Base-by-base conservation (phyloP, 2,113 vertebrate genomes). In the western clawed frog (Xenopus tropicalis) region DNA sequence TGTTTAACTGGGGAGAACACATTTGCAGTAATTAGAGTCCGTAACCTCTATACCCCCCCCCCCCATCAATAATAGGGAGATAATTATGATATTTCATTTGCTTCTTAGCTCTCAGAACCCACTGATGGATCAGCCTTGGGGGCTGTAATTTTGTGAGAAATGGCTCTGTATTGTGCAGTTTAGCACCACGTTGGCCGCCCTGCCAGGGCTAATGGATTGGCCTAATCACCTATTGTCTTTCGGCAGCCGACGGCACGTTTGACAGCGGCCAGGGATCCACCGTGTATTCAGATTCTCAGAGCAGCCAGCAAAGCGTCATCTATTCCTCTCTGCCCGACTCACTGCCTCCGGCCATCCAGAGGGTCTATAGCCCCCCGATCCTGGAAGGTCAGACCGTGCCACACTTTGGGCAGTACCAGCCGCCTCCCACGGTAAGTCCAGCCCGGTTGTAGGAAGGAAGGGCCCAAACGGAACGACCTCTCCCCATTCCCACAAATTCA, bases 281-380 rank as follows among this genome's bases (percentile, higher is more conserved):
- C 0, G 85, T 95, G 57, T 92, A 94, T 68, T 90, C 90, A 0
- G 93, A 96, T 21, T 91, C 91, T 0, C 88, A 91, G 70, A 92
- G 90, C 85, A 93, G 91, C 89, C 96, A 96, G 87, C 94, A 94
- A 54, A 95, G 93, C 1, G 87, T 88, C 54, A 81, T 90, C 78
- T 93, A 94, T 84, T 93, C 93, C 0, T 93, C 92, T 0, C 81
- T 91, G 46, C 87, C 87, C 0, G 96, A 99, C 0, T 21, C 90
- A 0, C 82, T 86, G 0, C 87, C 89, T 4, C 80, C 91, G 1
- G 72, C 85, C 37, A 83, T 93, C 64, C 88, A 86, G 1, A 78
- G 88, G 0, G 85, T 96, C 65, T 88, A 94, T 83, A 94, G 91
- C 25, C 88, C 90, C 2, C 90, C 90, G 0, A 71, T 93, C 68